Evolutionary conservation across 2,113 vertebrate species (phyloP), one percentile per base, ranked within the genome.

Genomic region (Phocoena sinus): DNA sequence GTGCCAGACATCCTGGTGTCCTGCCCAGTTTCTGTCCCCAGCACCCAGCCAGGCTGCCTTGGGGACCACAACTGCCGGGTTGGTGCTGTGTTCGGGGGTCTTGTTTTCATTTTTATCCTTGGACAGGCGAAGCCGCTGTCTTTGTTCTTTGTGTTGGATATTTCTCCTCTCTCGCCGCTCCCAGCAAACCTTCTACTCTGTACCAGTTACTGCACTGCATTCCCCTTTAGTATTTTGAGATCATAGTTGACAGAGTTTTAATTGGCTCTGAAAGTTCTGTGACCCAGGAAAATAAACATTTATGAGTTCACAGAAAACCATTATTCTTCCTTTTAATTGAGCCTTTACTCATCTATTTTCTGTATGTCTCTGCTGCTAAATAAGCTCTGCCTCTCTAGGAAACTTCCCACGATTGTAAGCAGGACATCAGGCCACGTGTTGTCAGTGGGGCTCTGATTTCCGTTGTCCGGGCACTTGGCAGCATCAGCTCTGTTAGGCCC

Each of bases 261-360:
- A 97, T 96, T 94, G 95, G 63, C 87, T 93, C 80, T 81, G 89
- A 93, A 96, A 97, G 80, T 96, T 97, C 95, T 90, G 38, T 76
- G 95, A 97, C 92, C 96, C 94, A 15, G 94, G 84, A 96, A 97
- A 97, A 94, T 87, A 84, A 97, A 63, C 47, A 25, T 95, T 95
- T 92, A 77, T 50, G 83, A 96, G 96, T 96, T 97, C 97, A 94
- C 68, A 62, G 86, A 87, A 92, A 94, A 86, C 80, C 92, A 92
- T 96, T 95, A 71, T 94, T 97, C 91, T 95, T 95, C 95, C 96
- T 97, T 80, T 95, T 96, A 92, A 97, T 97, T 97, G 92, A 92
- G 74, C 96, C 93, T 76, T 96, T 96, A 91, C 91, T 86, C 92
- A 81, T 96, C 74, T 76, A 80, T 15, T 89, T 92, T 89, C 58